These are phyloP conservation scores for Merodon equestris DNA, from an alignment of 2,888 invertebrate species.

Conservation along the genomic window DNA sequence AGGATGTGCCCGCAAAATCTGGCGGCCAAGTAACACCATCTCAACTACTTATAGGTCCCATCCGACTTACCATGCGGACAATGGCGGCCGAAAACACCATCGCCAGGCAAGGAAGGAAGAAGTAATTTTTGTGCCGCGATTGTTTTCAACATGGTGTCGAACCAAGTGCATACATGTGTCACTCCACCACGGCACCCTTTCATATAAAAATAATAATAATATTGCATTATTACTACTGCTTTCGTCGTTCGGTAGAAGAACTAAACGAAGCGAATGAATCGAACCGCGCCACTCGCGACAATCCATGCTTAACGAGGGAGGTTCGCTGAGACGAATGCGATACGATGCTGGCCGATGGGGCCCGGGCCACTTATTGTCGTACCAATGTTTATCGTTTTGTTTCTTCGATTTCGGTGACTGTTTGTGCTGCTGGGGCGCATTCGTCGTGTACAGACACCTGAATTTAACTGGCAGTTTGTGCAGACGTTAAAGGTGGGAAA, in stretches of 20 bases:
- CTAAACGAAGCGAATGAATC: too few species aligned
- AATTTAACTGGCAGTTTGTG: slow-evolving; percentile 67
- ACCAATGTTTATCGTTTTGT: slow-evolving; percentile 48
- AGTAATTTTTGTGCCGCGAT: slow-evolving; percentile 63
- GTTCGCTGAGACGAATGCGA: slow-evolving; percentile 69
- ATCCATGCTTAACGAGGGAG: slow-evolving; percentile 78
- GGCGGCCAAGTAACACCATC: background rate
- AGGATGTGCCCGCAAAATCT: background rate
- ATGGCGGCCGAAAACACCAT: slow-evolving; percentile 28
- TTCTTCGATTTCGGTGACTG: slow-evolving; percentile 13
- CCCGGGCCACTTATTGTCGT: slow-evolving; percentile 66
- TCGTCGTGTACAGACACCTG: slow-evolving; percentile 51
- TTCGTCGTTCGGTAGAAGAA: slow-evolving; percentile 60
- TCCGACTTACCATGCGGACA: slow-evolving; percentile 21
- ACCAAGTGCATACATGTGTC: slow-evolving; percentile 79
- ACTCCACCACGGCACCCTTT: slow-evolving; percentile 72
- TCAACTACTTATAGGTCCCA: background rate
- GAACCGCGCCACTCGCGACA: slow-evolving; percentile 69
- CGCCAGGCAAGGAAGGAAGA: slow-evolving; percentile 4
- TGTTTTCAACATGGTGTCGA: slow-evolving; percentile 75
- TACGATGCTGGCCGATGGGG: slow-evolving; percentile 26
- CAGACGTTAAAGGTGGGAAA: slow-evolving; percentile 79
- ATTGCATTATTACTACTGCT: slow-evolving; percentile 75
- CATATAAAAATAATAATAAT: slow-evolving; percentile 69
- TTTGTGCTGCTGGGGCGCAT: slow-evolving; percentile 1